Base-by-base conservation (phyloP, 2,113 vertebrate genomes). In the Albula glossodonta region DNA sequence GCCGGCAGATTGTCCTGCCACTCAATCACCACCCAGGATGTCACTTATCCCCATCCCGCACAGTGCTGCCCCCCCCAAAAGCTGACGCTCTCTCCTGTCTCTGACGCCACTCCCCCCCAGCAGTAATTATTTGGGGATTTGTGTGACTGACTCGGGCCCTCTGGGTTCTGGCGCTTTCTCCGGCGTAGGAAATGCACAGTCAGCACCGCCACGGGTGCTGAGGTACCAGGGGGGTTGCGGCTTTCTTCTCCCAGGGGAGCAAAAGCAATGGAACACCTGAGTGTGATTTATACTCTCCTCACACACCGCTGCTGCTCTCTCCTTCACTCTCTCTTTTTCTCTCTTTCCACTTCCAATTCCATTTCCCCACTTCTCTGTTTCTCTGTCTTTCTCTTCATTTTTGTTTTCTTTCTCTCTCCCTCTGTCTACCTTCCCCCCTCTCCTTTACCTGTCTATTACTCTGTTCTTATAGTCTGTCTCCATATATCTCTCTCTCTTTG, bases 191-290 rank as follows among this genome's bases (percentile, higher is more conserved):
- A 31, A 52, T 19, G 22, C 19, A 6, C 52, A 12, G 84, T 85
- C 77, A 80, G 84, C 84, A 12, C n/a, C 48, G 53, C 31, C 2
- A 8, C 10, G 70, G 70, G n/a, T 74, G 70, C 70, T n/a, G 70
- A 25, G 70, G 5, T 11, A 53, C 52, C 77, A n/a, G 12, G 41
- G 41, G 77, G 31, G 51, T 10, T 52, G 1, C 9, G 22, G 22
- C 31, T 10, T 17, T 9, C 52, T 10, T 51, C 15, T 85, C 84
- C 50, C 84, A 49, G 51, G 84, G 57, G 84, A 85, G 52, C 60
- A 56, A 49, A 80, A 25, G 66, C 31, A 22, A 25, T 77, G 77
- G 74, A 80, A 80, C 77, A 79, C 84, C 84, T 85, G 48, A 57
- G 86, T 63, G 52, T 49, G 80, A 70, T 51, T 63, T 80, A 66